phyloP scores from a whole-genome alignment of 2,113 vertebrate genomes.

The Upupa epops region DNA sequence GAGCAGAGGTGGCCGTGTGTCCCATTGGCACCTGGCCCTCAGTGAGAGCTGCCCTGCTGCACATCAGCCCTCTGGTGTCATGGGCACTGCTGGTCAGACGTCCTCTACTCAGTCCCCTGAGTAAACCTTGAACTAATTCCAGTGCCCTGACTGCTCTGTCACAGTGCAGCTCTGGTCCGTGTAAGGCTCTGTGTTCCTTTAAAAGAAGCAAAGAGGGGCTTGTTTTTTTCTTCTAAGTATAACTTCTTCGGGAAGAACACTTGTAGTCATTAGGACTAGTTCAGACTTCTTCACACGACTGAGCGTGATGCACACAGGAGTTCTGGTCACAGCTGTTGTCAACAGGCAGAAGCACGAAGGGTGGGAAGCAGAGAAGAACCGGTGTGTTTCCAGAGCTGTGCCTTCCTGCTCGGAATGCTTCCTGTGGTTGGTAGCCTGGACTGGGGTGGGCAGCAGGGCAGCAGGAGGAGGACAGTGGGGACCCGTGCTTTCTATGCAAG shows the following conservation, averaged over 20 bases:
- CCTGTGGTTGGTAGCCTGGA: neutral
- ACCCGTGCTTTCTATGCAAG: conserved; percentile 9
- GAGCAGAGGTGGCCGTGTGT: neutral
- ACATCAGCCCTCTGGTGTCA: neutral
- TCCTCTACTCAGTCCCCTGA: neutral
- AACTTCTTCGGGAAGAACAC: neutral
- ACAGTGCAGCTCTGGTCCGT: neutral
- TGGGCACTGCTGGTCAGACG: fast-evolving
- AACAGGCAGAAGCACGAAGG: neutral
- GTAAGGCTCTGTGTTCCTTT: neutral
- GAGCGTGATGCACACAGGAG: neutral
- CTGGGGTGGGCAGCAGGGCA: too few relatives aligned
- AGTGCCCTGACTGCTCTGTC: neutral
- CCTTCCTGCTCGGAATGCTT: conserved; percentile 10
- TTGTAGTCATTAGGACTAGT: neutral
- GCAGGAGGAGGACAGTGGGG: neutral
- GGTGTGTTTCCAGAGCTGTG: neutral
- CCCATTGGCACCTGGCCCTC: neutral
- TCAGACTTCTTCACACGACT: neutral
- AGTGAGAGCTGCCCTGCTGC: fast-evolving
- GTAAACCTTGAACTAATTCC: neutral
- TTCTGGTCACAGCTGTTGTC: neutral
- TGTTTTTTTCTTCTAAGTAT: neutral
- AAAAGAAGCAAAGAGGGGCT: neutral
- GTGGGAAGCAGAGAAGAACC: neutral